Evolutionary conservation across 2,797 vertebrate genomes (phyloP).

Genomic region (Macropus fuliginosus): DNA sequence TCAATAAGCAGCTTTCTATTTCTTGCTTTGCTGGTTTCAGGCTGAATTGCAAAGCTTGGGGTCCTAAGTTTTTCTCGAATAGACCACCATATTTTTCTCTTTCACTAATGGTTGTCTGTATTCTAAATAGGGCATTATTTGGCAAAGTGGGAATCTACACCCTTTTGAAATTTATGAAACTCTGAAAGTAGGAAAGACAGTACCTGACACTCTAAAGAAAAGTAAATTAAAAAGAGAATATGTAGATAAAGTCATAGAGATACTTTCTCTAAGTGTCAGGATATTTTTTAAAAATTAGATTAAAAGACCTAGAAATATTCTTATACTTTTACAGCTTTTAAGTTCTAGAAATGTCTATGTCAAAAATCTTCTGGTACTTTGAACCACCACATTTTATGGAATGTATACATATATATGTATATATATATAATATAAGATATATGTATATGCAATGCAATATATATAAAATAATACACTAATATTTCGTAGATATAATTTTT

Average conservation of each 20-base stretch:
- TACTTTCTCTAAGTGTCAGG: not conserved
- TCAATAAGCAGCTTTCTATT: not conserved
- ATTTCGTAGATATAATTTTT: not conserved
- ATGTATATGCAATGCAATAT: not conserved
- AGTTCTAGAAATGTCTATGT: slow-evolving; percentile 2
- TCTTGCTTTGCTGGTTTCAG: not conserved
- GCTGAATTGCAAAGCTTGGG: not conserved
- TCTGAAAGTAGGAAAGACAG: slow-evolving; percentile 47
- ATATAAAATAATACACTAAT: not conserved
- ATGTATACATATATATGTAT: not conserved
- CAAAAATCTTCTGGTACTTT: slow-evolving; percentile 10
- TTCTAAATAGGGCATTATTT: not conserved
- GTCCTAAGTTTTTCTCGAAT: not conserved
- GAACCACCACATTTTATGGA: not conserved
- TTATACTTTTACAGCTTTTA: slow-evolving; percentile 7
- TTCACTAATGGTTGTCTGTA: not conserved
- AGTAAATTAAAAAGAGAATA: not conserved
- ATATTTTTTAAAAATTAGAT: not conserved
- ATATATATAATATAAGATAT: not conserved
- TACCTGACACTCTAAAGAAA: not conserved
- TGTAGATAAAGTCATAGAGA: not conserved
- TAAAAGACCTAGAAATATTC: not conserved
- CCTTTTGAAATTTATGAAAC: slow-evolving; percentile 34
- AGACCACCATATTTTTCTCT: not conserved
- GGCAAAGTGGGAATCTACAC: slow-evolving; percentile 33